These are phyloP conservation scores for Hylaeus anthracinus DNA, from an alignment of 1,140 invertebrate species.

Conservation along the genomic window DNA sequence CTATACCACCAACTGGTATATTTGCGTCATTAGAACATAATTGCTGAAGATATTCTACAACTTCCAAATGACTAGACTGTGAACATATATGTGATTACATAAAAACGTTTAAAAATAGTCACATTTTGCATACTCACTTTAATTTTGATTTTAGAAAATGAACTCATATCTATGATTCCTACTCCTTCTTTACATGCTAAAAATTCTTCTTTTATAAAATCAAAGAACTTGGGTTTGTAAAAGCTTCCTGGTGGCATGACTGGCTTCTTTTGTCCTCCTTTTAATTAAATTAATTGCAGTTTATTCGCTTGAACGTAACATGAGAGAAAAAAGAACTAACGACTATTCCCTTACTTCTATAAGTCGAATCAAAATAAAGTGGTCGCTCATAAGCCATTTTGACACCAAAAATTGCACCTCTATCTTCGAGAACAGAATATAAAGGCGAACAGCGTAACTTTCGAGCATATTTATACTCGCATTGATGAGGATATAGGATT, in stretches of 20 bases:
- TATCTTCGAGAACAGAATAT: slow-evolving; percentile 87
- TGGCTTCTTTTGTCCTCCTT: slow-evolving; percentile 77
- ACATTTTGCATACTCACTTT: slow-evolving; percentile 80
- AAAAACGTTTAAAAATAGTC: not conserved
- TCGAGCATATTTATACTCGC: slow-evolving; percentile 85
- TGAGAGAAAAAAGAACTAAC: not conserved
- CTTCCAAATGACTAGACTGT: slow-evolving; percentile 83
- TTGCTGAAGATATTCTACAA: slow-evolving; percentile 86
- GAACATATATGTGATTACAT: slow-evolving; percentile 33
- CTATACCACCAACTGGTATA: slow-evolving; percentile 87
- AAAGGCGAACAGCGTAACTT: slow-evolving; percentile 90
- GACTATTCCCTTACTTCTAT: slow-evolving; percentile 73
- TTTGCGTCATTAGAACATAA: slow-evolving; percentile 90
- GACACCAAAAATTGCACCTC: slow-evolving; percentile 90
- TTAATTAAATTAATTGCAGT: slow-evolving; percentile 50
- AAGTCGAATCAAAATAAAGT: slow-evolving; percentile 83
- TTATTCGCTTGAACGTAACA: slow-evolving; percentile 1
- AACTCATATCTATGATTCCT: slow-evolving; percentile 92
- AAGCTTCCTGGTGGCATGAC: slow-evolving; percentile 84
- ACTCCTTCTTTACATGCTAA: slow-evolving; percentile 89
- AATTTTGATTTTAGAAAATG: slow-evolving; percentile 91
- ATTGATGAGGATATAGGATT: slow-evolving; percentile 85
- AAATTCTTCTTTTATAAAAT: slow-evolving; percentile 89
- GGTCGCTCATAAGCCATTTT: slow-evolving; percentile 94
- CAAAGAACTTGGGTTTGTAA: slow-evolving; percentile 90